These are phyloP conservation scores for Acipenser ruthenus DNA, from an alignment of 2,797 vertebrate species.

Conservation along the genomic window DNA sequence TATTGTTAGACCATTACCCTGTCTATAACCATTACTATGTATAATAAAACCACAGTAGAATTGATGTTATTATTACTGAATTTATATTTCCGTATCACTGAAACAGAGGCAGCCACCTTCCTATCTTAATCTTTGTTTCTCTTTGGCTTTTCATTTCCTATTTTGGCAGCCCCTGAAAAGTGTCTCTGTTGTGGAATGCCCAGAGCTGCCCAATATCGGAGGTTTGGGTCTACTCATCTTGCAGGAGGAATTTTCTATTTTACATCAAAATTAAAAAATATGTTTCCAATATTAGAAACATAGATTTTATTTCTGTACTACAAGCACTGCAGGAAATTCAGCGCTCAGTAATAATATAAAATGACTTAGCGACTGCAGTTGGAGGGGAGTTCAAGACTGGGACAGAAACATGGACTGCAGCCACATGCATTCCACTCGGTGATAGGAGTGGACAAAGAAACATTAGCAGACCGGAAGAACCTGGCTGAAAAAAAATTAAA, in stretches of 20 bases:
- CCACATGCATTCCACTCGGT: neutral
- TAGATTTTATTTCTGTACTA: conserved; percentile 17
- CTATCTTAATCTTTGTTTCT: conserved; percentile 14
- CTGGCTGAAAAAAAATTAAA: fast-evolving
- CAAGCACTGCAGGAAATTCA: conserved; percentile 30
- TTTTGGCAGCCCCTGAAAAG: conserved; percentile 1
- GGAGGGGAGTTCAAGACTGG: conserved; percentile 27
- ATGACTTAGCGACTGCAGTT: conserved; percentile 20
- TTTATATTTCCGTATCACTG: no score
- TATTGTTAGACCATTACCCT: no score
- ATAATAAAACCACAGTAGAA: no score
- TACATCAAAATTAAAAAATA: conserved; percentile 28
- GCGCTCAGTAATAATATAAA: conserved; percentile 29
- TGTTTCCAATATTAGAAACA: conserved; percentile 32
- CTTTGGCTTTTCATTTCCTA: conserved; percentile 4
- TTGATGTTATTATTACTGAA: no score
- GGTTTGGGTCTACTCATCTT: neutral
- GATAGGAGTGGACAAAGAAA: neutral
- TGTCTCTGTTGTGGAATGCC: conserved; percentile 11
- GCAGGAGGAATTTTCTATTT: conserved; percentile 1
- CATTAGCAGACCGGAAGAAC: neutral
- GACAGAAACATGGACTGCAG: neutral
- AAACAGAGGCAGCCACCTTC: no score
- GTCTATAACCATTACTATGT: no score
- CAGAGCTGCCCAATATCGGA: conserved; percentile 6